Evolutionary conservation across 2,113 vertebrate genomes (phyloP).

Genomic region (Acinonyx jubatus): DNA sequence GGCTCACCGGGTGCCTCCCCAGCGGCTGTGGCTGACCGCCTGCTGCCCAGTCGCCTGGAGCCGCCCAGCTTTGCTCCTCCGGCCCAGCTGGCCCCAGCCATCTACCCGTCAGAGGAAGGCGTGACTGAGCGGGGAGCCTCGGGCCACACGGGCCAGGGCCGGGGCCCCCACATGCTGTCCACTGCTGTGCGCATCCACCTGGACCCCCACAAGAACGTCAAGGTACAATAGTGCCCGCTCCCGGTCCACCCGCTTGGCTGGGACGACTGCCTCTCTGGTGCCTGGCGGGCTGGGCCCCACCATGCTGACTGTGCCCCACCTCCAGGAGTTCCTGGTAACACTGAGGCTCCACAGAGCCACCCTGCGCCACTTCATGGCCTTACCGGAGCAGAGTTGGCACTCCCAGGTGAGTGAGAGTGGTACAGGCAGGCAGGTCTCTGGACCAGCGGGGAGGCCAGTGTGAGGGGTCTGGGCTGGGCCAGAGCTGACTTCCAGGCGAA

Average conservation of each 20-base stretch:
- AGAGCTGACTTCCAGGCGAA: not conserved
- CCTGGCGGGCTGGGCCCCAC: fast-evolving
- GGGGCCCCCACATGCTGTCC: slow-evolving; percentile 87
- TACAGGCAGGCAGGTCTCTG: not conserved
- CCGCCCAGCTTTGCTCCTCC: slow-evolving; percentile 88
- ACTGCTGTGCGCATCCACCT: slow-evolving; percentile 92
- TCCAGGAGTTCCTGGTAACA: slow-evolving; percentile 94
- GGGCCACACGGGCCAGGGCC: slow-evolving; percentile 84
- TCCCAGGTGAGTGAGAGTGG: slow-evolving; percentile 86
- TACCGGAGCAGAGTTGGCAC: slow-evolving; percentile 93
- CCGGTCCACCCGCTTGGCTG: fast-evolving
- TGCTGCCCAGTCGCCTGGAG: slow-evolving; percentile 86
- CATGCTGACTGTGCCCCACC: not conserved
- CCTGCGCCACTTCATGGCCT: slow-evolving; percentile 89
- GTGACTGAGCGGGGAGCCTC: slow-evolving; percentile 83
- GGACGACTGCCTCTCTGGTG: not conserved
- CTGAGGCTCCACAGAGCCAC: slow-evolving; percentile 92
- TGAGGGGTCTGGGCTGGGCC: not conserved
- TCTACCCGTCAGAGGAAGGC: slow-evolving; percentile 92
- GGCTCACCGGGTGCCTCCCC: slow-evolving; percentile 31
- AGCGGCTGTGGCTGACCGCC: slow-evolving; percentile 89
- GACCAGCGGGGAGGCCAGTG: not conserved
- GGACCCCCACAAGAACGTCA: slow-evolving; percentile 91
- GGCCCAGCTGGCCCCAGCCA: slow-evolving; percentile 88
- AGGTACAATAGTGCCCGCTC: slow-evolving; percentile 80